Evolutionary conservation across 2,888 invertebrate genomes (phyloP).

Genomic region (Diaprepes abbreviatus): DNA sequence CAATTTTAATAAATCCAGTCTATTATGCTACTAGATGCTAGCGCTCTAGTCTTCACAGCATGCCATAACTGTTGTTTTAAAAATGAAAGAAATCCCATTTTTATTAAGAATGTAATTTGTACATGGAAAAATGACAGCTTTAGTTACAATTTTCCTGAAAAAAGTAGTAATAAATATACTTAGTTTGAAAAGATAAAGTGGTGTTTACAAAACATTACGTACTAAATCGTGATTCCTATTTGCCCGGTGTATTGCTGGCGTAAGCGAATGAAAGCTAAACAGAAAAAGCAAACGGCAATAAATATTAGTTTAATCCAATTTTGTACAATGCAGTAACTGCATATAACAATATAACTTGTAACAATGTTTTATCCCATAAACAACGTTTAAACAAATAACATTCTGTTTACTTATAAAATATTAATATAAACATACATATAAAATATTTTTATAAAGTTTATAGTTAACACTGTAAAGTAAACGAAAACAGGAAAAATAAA

Average conservation of each 20-base stretch:
- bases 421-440: too few relatives aligned
- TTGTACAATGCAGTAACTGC: conserved; percentile 12
- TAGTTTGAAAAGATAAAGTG: background rate
- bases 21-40: too few relatives aligned
- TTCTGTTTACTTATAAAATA: background rate
- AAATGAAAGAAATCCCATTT: too few relatives aligned
- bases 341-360: background rate
- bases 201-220: conserved; percentile 13
- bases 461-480: too few relatives aligned
- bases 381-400: background rate
- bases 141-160: too few relatives aligned
- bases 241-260: background rate
- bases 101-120: too few relatives aligned
- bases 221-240: conserved; percentile 8
- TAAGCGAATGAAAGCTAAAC: background rate
- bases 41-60: too few relatives aligned
- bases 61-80: too few relatives aligned
- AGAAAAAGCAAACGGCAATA: conserved; percentile 13
- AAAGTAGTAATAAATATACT: background rate
- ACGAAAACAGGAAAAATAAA: too few relatives aligned
- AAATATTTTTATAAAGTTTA: too few relatives aligned
- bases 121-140: too few relatives aligned
- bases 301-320: conserved; percentile 23
- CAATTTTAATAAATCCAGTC: too few relatives aligned
- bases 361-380: background rate